Conservation (phyloP, 2,113 vertebrate species). For the Cephalophus harveyi region DNA sequence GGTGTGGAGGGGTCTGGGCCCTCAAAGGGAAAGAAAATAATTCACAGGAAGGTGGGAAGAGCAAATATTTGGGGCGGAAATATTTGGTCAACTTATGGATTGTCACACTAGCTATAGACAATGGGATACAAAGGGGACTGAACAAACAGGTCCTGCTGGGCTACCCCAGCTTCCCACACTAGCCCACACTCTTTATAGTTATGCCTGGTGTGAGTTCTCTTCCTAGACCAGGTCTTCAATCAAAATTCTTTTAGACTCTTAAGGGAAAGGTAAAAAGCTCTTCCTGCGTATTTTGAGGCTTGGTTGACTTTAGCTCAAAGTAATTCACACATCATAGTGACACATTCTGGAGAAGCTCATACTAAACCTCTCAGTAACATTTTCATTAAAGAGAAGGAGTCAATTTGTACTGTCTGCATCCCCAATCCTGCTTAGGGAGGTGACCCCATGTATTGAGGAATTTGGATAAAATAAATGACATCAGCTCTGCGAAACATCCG, state of each 20-base stretch:
- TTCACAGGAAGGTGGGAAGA: neutral
- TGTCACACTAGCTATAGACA: neutral
- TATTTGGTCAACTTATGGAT: neutral
- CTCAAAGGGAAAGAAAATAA: neutral
- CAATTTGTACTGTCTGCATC: neutral
- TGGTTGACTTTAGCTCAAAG: neutral
- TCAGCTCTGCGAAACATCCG: neutral
- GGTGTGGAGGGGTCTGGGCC: neutral
- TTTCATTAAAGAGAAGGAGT: neutral
- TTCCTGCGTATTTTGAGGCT: neutral
- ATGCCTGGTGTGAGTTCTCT: neutral
- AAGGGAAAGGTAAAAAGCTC: neutral
- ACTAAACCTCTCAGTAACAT: neutral
- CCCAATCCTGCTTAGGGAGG: neutral
- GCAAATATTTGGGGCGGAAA: neutral
- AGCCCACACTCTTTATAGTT: neutral
- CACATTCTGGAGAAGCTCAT: neutral
- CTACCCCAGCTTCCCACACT: neutral
- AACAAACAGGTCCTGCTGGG: neutral
- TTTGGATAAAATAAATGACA: neutral
- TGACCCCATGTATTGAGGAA: neutral
- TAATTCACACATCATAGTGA: neutral
- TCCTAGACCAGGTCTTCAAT: neutral
- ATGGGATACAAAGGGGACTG: neutral
- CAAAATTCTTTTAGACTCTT: neutral